Percentiles rank a stretch among this genome's conserved stretches.
Evolutionary conservation across 1,140 invertebrate genomes (phyloP).

Genomic region (Drosophila sp.): DNA sequence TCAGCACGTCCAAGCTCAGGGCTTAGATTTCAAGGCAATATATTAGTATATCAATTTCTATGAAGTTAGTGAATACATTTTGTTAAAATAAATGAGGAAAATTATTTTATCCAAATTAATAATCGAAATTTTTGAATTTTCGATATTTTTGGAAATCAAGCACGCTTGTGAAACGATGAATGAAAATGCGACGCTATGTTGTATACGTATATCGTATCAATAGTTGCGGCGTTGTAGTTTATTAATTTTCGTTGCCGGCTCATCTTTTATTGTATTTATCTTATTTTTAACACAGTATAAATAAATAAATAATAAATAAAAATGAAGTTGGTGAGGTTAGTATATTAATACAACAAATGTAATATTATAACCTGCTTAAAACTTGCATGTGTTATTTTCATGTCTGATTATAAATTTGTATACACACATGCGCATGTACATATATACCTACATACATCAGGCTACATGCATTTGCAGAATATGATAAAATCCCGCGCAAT

Average conservation of each 20-base stretch:
- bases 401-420: slow-evolving; percentile 7
- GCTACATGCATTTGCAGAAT: background rate
- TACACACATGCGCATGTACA: background rate
- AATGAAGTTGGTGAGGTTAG: slow-evolving; percentile 47
- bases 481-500: slow-evolving; percentile 11
- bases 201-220: slow-evolving; percentile 23
- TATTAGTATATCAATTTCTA: too few species aligned
- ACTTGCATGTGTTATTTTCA: background rate
- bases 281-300: slow-evolving; percentile 2
- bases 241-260: slow-evolving; percentile 25
- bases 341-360: background rate
- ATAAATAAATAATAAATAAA: slow-evolving; percentile 14
- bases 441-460: background rate
- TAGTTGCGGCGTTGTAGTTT: slow-evolving; percentile 24
- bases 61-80: background rate
- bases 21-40: background rate
- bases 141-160: background rate
- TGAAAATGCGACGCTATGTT: slow-evolving; percentile 21
- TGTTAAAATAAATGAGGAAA: background rate
- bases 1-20: too few species aligned
- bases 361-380: background rate
- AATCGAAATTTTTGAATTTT: background rate
- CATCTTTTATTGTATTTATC: slow-evolving; percentile 21
- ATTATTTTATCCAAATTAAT: background rate
- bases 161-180: slow-evolving; percentile 1